Base-by-base conservation (phyloP, 2,888 invertebrate genomes). In the Perithous albicinctus region DNA sequence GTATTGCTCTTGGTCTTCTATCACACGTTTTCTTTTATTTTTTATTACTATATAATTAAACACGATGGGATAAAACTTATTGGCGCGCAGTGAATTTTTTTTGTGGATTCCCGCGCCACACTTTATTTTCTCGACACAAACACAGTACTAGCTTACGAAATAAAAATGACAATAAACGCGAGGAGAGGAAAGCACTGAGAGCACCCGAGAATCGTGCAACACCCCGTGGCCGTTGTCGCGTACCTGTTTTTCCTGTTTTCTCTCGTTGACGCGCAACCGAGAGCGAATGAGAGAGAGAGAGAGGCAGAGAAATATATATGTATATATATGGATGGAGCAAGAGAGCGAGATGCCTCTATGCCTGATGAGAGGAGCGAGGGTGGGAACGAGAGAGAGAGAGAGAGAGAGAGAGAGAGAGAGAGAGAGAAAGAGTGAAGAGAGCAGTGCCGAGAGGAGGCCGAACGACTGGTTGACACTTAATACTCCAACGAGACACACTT, bases 171-270 rank as follows among this genome's bases (percentile, higher is more conserved):
- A 59, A 32, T 59, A 59, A 18, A 43, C 72, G 59, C 56, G 69
- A n/a, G n/a, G 7, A 26, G 72, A 69, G 29, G 23, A 38, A 12
- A 41, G 35, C 63, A 41, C 41, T 32, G 69, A 64, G 69, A 74
- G 64, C 56, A 70, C 73, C 69, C 73, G 69, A 80, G 69, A 80
- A 67, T 70, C 83, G 74, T 69, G 48, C 74, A 77, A 84, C 76
- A 84, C 79, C 79, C 83, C 83, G 76, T 83, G 69, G 46, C 75
- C 72, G 46, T 63, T 69, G 78, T 81, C 82, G 83, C 82, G 86
- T 86, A 85, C 85, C 86, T 85, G 86, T 86, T 85, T 84, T 85
- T 83, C 85, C 85, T 85, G 85, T 85, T 85, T 85, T 83, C 85
- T 80, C 84, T 76, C 74, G 84, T 82, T 73, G 78, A 84, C 72